Base-by-base conservation (phyloP, 1,140 invertebrate species). In the Drosophila pallidifrons region DNA sequence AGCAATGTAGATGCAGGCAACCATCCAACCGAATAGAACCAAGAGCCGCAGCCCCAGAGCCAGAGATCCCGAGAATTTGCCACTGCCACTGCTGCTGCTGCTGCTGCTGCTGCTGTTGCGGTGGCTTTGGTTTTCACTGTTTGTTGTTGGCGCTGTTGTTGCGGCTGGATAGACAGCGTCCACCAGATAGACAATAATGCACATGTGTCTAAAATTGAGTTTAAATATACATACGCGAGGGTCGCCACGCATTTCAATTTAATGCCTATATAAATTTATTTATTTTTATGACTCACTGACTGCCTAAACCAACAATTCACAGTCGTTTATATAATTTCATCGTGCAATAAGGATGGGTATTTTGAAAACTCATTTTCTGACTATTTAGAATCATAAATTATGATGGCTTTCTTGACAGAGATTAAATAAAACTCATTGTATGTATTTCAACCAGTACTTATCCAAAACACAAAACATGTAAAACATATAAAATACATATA, bases 171-270 rank as follows among this genome's bases (percentile, higher is more conserved):
- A 88, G 80, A 88, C 83, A 87, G 76, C 83, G 69, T 87, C 76
- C 82, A 70, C 85, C 85, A 81, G 85, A 87, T 87, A 87, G 77
- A 75, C 80, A 88, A 89, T 87, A 87, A 87, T 87, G 83, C 83
- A 87, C 77, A 87, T 87, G 85, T 87, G 83, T 88, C 83, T 87
- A 87, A 88, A 87, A 87, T 87, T 87, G 83, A 83, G 80, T 87
- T 87, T 88, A 80, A 87, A 87, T 88, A 88, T 88, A 87, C 83
- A 87, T 49, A 64, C 10, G 41, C 46, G 41, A 13, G 74, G 52
- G 80, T 3, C 8, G 79, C 5, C 43, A 0, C 10, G 20, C 20
- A 25, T 25, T 25, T 8, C 10, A 38, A 32, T 32, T 32, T 8
- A 32, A 32, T 32, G 30, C 3, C 20, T 25, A 25, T 25, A 25